Evolutionary conservation across 2,113 vertebrate species (phyloP).

Genomic region (Tamias sibiricus): DNA sequence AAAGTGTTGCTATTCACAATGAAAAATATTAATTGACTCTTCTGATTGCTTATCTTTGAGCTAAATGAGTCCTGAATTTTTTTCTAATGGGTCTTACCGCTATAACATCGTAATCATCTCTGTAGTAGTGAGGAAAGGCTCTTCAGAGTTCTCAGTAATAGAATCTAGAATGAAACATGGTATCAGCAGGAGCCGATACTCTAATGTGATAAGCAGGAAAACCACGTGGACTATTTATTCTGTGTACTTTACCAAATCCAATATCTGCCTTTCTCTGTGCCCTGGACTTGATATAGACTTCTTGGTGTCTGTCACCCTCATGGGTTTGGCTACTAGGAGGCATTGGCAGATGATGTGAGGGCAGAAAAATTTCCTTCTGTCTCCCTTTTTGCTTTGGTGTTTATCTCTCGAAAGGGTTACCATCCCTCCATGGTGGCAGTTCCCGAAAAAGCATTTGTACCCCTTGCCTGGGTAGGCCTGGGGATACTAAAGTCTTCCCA

Average conservation of each 20-base stretch:
- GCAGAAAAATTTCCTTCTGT: background rate
- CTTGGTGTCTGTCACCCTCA: background rate
- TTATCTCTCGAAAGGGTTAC: background rate
- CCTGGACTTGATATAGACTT: background rate
- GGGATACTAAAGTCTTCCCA: background rate
- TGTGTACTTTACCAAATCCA: background rate
- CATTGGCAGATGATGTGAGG: background rate
- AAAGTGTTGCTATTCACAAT: background rate
- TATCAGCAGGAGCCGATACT: background rate
- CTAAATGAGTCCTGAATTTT: constrained; percentile 53
- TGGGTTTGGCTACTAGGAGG: background rate
- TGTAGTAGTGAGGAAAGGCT: background rate
- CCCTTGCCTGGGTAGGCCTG: background rate
- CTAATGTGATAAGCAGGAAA: background rate
- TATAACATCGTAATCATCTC: constrained; percentile 33
- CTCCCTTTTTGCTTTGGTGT: background rate
- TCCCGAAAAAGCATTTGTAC: background rate
- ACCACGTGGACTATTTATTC: background rate
- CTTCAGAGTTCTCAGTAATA: background rate
- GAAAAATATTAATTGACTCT: constrained; percentile 44
- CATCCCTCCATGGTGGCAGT: background rate
- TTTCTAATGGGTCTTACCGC: constrained; percentile 14
- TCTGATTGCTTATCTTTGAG: constrained; percentile 43
- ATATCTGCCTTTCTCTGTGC: background rate
- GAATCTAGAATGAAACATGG: background rate